Evolutionary conservation across 1,140 invertebrate genomes (phyloP).

Genomic region (Dreissena polymorpha): DNA sequence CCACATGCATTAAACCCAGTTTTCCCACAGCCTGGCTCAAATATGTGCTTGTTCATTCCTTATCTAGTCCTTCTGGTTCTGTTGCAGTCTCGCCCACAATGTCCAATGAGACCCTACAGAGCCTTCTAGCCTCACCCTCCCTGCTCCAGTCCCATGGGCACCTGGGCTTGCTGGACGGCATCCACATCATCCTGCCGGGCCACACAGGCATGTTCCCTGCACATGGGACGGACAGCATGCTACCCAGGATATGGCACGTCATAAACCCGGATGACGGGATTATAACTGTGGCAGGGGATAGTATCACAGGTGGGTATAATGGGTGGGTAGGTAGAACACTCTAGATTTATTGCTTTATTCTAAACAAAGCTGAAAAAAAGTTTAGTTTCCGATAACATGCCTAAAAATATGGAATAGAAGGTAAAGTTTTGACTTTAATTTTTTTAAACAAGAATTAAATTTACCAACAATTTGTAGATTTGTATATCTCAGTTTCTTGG

Average conservation of each 20-base stretch:
- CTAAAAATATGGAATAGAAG: neutral
- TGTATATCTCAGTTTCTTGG: no score
- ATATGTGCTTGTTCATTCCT: neutral
- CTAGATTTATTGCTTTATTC: neutral
- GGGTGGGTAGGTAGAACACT: neutral
- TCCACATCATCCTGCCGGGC: conserved; percentile 73
- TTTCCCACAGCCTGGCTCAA: neutral
- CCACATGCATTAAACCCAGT: neutral
- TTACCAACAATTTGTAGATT: no score
- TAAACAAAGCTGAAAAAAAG: neutral
- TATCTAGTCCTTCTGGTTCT: neutral
- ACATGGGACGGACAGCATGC: conserved; percentile 61
- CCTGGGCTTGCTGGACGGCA: conserved; percentile 61
- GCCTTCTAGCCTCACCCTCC: conserved; percentile 69
- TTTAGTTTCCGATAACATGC: neutral
- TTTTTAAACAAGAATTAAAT: no score
- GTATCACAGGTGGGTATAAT: conserved; percentile 40
- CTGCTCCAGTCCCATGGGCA: conserved; percentile 57
- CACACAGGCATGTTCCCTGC: conserved; percentile 38
- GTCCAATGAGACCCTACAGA: conserved; percentile 71
- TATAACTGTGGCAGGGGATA: conserved; percentile 64
- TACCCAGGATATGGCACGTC: conserved; percentile 68
- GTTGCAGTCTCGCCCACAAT: conserved; percentile 62
- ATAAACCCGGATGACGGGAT: conserved; percentile 67
- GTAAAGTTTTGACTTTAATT: no score